These are phyloP conservation scores for Matsumyia berberina DNA, from an alignment of 2,888 invertebrate species.

Conservation along the genomic window DNA sequence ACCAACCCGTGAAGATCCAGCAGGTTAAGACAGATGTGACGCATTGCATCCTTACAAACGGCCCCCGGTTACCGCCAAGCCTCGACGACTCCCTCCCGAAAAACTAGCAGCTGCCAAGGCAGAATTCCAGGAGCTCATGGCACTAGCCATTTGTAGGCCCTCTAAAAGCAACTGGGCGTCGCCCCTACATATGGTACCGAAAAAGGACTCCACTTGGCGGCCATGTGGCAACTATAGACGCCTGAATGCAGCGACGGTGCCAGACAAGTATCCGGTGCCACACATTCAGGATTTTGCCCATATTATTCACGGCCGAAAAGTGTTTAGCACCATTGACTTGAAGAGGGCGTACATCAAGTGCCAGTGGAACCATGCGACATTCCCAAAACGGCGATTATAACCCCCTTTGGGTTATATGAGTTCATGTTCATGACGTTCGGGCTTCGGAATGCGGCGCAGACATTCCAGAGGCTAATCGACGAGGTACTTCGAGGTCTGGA, in stretches of 20 bases:
- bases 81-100: conserved; percentile 10
- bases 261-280: conserved; percentile 80
- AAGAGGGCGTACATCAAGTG: conserved; percentile 80
- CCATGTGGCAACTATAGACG: conserved; percentile 33
- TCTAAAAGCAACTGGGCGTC: conserved; percentile 67
- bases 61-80: conserved; percentile 7
- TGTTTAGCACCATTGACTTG: conserved; percentile 79
- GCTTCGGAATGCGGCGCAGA: conserved; percentile 80
- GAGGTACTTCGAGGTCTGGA: conserved; percentile 76
- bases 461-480: conserved; percentile 81
- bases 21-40: neutral
- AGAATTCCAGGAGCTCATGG: conserved; percentile 20
- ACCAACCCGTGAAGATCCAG: neutral
- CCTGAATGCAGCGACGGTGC: conserved; percentile 76
- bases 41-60: conserved; percentile 19
- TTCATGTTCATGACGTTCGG: conserved; percentile 80
- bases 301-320: conserved; percentile 76
- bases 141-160: conserved; percentile 36
- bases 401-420: conserved; percentile 79
- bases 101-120: conserved; percentile 12
- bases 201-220: conserved; percentile 59
- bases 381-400: conserved; percentile 79
- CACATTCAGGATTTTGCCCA: conserved; percentile 71
- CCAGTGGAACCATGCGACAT: conserved; percentile 77
- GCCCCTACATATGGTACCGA: conserved; percentile 59